Conservation (phyloP, 2,797 vertebrate species). For the Pipistrellus pipistrellus region DNA sequence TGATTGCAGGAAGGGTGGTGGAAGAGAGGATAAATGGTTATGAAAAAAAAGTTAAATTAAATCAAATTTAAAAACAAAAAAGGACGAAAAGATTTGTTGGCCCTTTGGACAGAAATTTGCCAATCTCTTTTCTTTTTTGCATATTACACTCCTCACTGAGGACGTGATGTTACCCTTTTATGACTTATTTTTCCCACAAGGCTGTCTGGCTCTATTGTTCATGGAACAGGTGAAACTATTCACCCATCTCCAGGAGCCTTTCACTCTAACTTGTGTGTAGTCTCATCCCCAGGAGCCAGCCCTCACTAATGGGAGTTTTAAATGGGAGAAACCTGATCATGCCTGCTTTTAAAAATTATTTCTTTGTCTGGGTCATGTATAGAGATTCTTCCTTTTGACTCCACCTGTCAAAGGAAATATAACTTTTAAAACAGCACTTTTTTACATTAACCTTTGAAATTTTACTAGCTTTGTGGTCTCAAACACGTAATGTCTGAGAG, state of each 20-base stretch:
- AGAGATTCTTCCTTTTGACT: not conserved
- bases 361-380: not conserved
- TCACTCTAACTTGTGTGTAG: not conserved
- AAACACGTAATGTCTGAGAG: not conserved
- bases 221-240: not conserved
- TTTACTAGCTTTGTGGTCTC: not conserved
- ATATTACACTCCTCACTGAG: not conserved
- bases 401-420: not conserved
- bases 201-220: not conserved
- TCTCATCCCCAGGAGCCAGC: not conserved
- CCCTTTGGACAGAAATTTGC: not conserved
- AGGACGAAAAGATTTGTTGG: not conserved
- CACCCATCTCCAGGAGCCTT: not conserved
- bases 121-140: not conserved
- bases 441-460: not conserved
- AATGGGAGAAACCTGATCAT: not conserved
- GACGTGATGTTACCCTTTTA: not conserved
- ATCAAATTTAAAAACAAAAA: not conserved
- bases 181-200: not conserved
- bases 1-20: not conserved
- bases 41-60: not conserved
- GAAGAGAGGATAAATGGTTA: not conserved
- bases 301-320: not conserved
- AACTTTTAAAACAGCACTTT: not conserved
- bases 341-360: not conserved